phyloP scores from a whole-genome alignment of 2,113 vertebrate species.

The Thalassarche chlororhynchos region DNA sequence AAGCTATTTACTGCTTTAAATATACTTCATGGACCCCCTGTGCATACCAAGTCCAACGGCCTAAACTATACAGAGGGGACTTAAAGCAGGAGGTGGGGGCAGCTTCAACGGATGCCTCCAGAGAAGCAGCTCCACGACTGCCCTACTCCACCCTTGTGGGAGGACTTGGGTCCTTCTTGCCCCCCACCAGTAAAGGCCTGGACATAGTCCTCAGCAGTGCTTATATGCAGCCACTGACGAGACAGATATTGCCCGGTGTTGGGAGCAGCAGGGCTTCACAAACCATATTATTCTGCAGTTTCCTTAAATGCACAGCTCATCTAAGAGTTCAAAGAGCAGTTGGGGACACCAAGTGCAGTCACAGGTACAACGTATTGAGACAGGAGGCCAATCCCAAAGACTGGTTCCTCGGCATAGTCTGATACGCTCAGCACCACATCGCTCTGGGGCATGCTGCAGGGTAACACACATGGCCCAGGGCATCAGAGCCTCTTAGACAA shows the following conservation, averaged over 20 bases:
- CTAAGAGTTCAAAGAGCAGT: neutral
- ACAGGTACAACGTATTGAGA: neutral
- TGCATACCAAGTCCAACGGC: neutral
- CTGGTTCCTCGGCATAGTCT: neutral
- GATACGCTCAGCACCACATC: neutral
- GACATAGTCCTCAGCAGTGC: neutral
- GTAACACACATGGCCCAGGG: neutral
- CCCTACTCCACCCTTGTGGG: neutral
- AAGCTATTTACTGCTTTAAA: conserved; percentile 20
- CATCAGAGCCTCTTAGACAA: neutral
- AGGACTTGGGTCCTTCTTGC: neutral
- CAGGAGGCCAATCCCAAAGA: neutral
- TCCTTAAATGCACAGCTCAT: neutral
- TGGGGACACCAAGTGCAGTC: neutral
- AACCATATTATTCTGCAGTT: neutral
- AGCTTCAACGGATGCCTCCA: neutral
- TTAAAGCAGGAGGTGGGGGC: neutral
- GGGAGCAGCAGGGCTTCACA: neutral
- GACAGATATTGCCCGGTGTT: neutral
- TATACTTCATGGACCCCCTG: neutral
- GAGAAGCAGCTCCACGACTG: neutral
- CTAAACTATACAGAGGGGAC: neutral
- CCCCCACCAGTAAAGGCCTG: neutral
- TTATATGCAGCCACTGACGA: neutral
- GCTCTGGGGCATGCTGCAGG: neutral